phyloP scores from a whole-genome alignment of 1,140 invertebrate genomes.

The honey bee (Apis mellifera) region Amel_HAv3.1 CM009939.2:5293001-5293500 shows the following conservation, averaged over 20 bases:
- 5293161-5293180: no score
- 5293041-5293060: not conserved
- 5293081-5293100: no score
- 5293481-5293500: not conserved
- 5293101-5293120: no score
- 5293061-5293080: not conserved
- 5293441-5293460: conserved; percentile 8
- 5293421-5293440: not conserved
- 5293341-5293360: not conserved
- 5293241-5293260: not conserved
- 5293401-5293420: conserved; percentile 4
- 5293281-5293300: no score
- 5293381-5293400: conserved; percentile 15
- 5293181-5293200: no score
- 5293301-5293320: not conserved
- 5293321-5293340: not conserved
- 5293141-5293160: no score
- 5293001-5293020: not conserved
- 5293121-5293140: no score
- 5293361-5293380: conserved; percentile 16
- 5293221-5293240: no score
- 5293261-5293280: not conserved
- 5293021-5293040: not conserved
- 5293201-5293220: no score
- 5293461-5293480: not conserved